Base-by-base conservation (phyloP, 2,113 vertebrate genomes). In the Pyrgilauda ruficollis region DNA sequence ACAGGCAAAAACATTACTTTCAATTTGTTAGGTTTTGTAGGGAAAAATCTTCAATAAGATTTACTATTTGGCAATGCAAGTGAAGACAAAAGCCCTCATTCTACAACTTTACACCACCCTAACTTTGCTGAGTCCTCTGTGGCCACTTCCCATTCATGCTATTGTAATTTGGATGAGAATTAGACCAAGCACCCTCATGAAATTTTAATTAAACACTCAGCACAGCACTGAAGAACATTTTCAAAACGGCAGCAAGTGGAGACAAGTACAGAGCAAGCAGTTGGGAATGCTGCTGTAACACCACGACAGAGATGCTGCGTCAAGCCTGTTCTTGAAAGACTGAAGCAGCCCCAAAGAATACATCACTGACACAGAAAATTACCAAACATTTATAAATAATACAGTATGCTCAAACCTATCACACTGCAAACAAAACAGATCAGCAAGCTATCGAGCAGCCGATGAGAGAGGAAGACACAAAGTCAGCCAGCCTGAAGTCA, bases 301-400 rank as follows among this genome's bases (percentile, higher is more conserved):
- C 49, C 49, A 41, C 1, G 39, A 92, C 59, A 80, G 88, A 90
- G 75, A 88, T 0, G 9, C 24, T 35, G 52, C 24, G n/a, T 93
- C 73, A 88, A 90, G 73, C 19, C 33, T 84, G 31, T 9, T 84
- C 70, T 30, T 75, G 68, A 93, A 92, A 88, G 79, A 67, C 75
- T 93, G 90, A 80, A 70, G 64, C 83, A 95, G 75, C 79, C 90
- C 83, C 49, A 18, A 87, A 93, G 66, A 95, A 90, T 30, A 84
- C 73, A 94, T 93, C 93, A 85, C 59, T 95, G 93, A 93, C 82
- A 97, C 78, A 77, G 78, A 95, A 96, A 97, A 95, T 93, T 96
- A 96, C 90, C 78, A 90, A 94, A 94, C 72, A 88, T 96, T 83
- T 95, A 94, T 97, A 94, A 96, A 95, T 96, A 94, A 96, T 91